phyloP scores from a whole-genome alignment of 1,140 invertebrate genomes.

The Akabosia matsudoensis region DNA sequence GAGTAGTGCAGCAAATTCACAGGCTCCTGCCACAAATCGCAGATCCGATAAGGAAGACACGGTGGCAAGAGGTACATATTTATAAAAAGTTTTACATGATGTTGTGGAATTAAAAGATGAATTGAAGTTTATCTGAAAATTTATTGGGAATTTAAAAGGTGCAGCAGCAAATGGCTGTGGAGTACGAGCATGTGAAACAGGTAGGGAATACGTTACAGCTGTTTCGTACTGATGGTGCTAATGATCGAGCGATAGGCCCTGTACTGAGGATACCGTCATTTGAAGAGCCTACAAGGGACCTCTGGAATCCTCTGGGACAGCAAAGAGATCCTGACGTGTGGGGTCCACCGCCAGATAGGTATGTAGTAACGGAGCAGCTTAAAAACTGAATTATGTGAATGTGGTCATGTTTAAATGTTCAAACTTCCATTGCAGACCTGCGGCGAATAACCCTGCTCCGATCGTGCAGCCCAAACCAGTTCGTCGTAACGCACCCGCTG shows the following conservation, averaged over 20 bases:
- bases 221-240: conserved; percentile 61
- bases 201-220: conserved; percentile 65
- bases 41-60: conserved; percentile 73
- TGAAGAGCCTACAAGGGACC: conserved; percentile 62
- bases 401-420: background rate
- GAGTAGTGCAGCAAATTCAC: conserved; percentile 85
- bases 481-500: background rate
- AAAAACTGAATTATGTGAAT: background rate
- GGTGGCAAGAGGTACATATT: conserved; percentile 77
- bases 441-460: background rate
- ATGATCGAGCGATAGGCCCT: conserved; percentile 51
- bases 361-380: conserved; percentile 61
- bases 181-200: conserved; percentile 87
- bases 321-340: conserved; percentile 64
- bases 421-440: conserved; percentile 11
- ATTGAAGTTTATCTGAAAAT: conserved; percentile 38
- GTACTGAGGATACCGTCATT: conserved; percentile 52
- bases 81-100: background rate
- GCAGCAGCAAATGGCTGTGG: conserved; percentile 80
- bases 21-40: conserved; percentile 74
- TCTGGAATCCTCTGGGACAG: conserved; percentile 32
- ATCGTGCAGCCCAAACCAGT: conserved; percentile 1
- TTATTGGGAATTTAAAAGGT: conserved; percentile 65
- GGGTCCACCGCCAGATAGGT: conserved; percentile 69
- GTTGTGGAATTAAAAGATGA: conserved; percentile 28